Percentiles rank a stretch among this genome's conserved stretches.
phyloP scores from a whole-genome alignment of 1,140 invertebrate genomes.

The Drosophila bocki region DNA sequence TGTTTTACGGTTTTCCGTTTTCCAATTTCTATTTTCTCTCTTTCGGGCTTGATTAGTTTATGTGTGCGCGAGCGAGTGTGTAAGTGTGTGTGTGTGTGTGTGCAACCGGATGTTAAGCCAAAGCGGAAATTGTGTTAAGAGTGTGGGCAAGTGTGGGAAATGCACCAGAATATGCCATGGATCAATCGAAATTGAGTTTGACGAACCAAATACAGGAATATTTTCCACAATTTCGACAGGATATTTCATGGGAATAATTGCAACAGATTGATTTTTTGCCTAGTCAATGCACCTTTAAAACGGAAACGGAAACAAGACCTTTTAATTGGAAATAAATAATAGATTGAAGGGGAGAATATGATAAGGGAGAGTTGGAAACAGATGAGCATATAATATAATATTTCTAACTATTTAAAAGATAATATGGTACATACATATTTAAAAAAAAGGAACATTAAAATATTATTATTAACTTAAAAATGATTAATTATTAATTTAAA shows the following conservation, averaged over 20 bases:
- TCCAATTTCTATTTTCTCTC: slow-evolving; percentile 21
- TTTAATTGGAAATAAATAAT: not conserved
- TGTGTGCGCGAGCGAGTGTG: not conserved
- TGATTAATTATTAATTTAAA: too few relatives aligned
- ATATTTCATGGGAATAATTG: not conserved
- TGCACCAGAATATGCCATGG: slow-evolving; percentile 11
- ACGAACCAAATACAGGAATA: not conserved
- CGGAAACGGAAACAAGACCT: not conserved
- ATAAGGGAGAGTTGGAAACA: not conserved
- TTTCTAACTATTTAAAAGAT: not conserved
- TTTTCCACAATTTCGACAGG: not conserved
- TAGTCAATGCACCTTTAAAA: not conserved
- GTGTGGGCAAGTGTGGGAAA: slow-evolving; percentile 3
- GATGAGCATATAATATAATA: not conserved
- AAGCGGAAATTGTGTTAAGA: slow-evolving; percentile 23
- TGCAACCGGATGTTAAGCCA: slow-evolving; percentile 13
- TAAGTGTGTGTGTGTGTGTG: not conserved
- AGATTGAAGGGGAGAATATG: not conserved
- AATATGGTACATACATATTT: not conserved
- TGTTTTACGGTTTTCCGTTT: slow-evolving; percentile 41
- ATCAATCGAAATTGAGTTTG: slow-evolving; percentile 25
- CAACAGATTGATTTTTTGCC: slow-evolving; percentile 6
- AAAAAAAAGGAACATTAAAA: too few relatives aligned
- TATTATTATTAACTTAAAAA: not conserved
- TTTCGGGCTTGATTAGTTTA: slow-evolving; percentile 30